Evolutionary conservation across 2,113 vertebrate species (phyloP).

Genomic region (Takifugu flavidus): DNA sequence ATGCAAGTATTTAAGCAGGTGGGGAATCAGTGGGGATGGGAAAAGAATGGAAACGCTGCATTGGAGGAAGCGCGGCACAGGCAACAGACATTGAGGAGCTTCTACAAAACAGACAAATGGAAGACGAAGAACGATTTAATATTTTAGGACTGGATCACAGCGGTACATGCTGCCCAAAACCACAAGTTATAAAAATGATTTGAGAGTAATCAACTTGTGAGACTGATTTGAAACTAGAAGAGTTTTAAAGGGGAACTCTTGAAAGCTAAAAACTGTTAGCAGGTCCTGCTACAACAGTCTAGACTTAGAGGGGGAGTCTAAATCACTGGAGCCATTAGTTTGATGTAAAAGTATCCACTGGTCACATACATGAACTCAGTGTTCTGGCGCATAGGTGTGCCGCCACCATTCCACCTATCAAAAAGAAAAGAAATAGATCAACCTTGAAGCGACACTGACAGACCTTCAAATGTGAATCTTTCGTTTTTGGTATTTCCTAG

Average conservation of each 20-base stretch:
- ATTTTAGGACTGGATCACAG: background rate
- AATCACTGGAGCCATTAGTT: background rate
- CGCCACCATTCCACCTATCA: constrained; percentile 92
- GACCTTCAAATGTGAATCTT: background rate
- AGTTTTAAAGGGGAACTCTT: too few relatives aligned
- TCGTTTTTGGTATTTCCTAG: background rate
- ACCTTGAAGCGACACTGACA: constrained; percentile 31
- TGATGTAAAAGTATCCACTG: constrained; percentile 48
- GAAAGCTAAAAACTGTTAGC: too few relatives aligned
- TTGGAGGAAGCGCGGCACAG: background rate
- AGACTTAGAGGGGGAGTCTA: too few relatives aligned
- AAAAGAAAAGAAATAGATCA: constrained; percentile 74
- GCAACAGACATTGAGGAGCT: background rate
- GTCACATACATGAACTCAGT: constrained; percentile 93
- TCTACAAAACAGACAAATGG: background rate
- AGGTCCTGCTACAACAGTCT: too few relatives aligned
- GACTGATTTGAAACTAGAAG: too few relatives aligned
- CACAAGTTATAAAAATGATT: too few relatives aligned
- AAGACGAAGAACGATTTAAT: background rate
- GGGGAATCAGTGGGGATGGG: background rate
- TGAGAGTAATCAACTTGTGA: too few relatives aligned
- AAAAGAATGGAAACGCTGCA: background rate
- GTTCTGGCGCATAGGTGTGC: constrained; percentile 85
- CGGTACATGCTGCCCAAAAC: too few relatives aligned
- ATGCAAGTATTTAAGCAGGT: background rate